phyloP scores from a whole-genome alignment of 2,113 vertebrate genomes.

The Calypte anna region DNA sequence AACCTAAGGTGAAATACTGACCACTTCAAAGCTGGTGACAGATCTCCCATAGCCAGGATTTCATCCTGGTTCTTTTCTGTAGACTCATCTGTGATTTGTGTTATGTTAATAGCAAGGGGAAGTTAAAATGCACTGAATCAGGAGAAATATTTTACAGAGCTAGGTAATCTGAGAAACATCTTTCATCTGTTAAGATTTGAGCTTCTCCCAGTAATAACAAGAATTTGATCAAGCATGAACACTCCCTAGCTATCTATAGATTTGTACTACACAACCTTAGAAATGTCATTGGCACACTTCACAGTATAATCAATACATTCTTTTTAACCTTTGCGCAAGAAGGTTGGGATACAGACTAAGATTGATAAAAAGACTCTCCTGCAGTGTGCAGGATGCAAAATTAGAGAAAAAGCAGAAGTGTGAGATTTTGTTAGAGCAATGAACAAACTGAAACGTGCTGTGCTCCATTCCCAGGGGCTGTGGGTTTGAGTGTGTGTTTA shows the following conservation, averaged over 20 bases:
- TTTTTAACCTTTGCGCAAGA: constrained; percentile 72
- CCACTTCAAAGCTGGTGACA: constrained; percentile 20
- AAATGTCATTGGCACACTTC: constrained; percentile 76
- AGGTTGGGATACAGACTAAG: constrained; percentile 65
- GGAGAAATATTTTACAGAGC: constrained; percentile 59
- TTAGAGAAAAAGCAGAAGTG: background rate
- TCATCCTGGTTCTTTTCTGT: background rate
- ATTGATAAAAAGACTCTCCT: constrained; percentile 67
- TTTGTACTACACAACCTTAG: constrained; percentile 71
- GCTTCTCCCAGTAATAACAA: constrained; percentile 68
- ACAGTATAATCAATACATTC: constrained; percentile 71
- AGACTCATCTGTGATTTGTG: constrained; percentile 35
- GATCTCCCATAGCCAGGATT: constrained; percentile 38
- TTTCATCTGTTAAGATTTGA: constrained; percentile 60
- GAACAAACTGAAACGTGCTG: background rate
- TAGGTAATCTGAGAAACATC: constrained; percentile 50
- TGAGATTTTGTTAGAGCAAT: background rate
- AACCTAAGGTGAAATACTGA: constrained; percentile 47
- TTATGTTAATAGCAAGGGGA: constrained; percentile 12
- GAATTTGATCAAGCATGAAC: constrained; percentile 74
- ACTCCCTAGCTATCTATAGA: constrained; percentile 71
- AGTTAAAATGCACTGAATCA: constrained; percentile 48
- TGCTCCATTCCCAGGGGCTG: background rate
- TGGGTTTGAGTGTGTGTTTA: accelerated
- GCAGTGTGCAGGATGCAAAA: constrained; percentile 42